phyloP scores from a whole-genome alignment of 2,797 vertebrate genomes.

The Syncerus caffer region DNA sequence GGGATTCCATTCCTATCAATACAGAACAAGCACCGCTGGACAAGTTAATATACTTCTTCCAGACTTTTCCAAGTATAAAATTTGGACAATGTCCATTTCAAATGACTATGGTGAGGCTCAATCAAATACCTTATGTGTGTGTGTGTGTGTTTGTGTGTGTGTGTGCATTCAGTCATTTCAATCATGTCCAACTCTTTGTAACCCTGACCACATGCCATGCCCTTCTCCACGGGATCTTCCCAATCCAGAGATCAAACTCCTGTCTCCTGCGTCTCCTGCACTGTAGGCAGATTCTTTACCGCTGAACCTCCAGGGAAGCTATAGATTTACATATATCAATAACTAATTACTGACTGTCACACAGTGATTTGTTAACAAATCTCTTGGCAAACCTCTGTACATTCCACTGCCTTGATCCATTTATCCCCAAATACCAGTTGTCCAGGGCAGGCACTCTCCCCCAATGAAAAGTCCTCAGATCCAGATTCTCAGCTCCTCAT shows the following conservation, averaged over 20 bases:
- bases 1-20: background rate
- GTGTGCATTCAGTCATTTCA: background rate
- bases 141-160: background rate
- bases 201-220: background rate
- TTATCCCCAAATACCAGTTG: background rate
- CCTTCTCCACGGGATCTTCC: background rate
- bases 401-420: background rate
- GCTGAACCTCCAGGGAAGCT: background rate
- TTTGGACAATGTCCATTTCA: background rate
- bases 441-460: background rate
- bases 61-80: background rate
- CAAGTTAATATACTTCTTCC: background rate
- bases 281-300: fast-evolving
- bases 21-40: background rate
- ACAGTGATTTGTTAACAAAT: background rate
- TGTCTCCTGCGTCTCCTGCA: background rate
- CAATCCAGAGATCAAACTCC: background rate
- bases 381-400: fast-evolving
- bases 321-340: background rate
- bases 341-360: background rate
- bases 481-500: background rate
- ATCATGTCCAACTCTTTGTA: background rate
- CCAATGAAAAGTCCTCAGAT: too few species aligned
- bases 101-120: background rate
- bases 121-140: background rate